These are phyloP conservation scores for Corella eumyota DNA, from an alignment of 23 tunicate genomes.

Conservation along the genomic window DNA sequence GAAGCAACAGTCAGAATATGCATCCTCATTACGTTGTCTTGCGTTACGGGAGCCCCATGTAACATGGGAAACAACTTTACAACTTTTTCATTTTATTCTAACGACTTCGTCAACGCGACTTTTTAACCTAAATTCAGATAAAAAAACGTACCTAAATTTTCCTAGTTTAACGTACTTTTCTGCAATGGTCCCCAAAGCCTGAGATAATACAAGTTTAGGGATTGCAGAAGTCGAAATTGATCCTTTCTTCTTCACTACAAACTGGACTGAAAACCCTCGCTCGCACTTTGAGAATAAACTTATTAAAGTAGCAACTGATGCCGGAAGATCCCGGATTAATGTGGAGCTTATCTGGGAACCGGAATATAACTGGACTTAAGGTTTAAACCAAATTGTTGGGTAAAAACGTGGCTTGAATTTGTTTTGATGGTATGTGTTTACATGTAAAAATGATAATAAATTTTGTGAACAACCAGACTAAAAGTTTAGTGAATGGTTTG, in stretches of 20 bases:
- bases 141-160: neutral
- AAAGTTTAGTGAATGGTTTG: no score
- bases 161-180: slow-evolving; percentile 10
- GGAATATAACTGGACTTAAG: slow-evolving; percentile 14
- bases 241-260: neutral
- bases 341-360: slow-evolving; percentile 21
- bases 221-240: no score
- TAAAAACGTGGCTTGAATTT: no score
- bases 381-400: neutral
- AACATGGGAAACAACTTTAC: slow-evolving; percentile 7
- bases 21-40: neutral
- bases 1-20: neutral
- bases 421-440: no score
- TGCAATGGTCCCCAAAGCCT: slow-evolving; percentile 9
- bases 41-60: slow-evolving; percentile 9
- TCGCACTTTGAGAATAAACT: neutral
- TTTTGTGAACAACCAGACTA: no score
- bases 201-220: slow-evolving; percentile 1
- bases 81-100: neutral
- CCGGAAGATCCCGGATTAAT: neutral
- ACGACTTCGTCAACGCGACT: neutral
- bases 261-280: slow-evolving; percentile 1
- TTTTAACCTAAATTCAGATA: neutral
- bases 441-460: no score
- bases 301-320: neutral